Evolutionary conservation across 2,113 vertebrate genomes (phyloP).

Genomic region (Clinocottus analis): DNA sequence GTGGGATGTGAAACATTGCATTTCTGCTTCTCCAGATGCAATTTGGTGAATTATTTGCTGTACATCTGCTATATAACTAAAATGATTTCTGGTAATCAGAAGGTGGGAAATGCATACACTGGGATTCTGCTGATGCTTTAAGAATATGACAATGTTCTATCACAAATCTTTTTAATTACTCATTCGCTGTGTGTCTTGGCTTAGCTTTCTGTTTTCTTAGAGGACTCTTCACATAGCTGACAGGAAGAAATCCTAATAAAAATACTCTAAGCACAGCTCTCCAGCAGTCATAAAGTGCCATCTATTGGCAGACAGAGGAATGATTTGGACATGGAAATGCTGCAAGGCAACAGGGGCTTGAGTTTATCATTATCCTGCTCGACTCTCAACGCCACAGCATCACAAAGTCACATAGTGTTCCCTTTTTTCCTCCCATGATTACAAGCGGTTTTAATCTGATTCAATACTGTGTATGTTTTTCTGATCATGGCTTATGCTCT

Average conservation of each 20-base stretch:
- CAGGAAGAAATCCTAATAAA: constrained; percentile 48
- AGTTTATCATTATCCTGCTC: constrained; percentile 39
- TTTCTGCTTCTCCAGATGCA: background rate
- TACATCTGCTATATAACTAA: background rate
- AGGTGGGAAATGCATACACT: background rate
- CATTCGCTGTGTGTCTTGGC: constrained; percentile 35
- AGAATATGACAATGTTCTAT: background rate
- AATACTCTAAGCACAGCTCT: constrained; percentile 32
- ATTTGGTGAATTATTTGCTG: background rate
- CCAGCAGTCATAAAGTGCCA: constrained; percentile 82
- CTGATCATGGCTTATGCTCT: constrained; percentile 43
- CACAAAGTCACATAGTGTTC: constrained; percentile 22
- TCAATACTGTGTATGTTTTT: constrained; percentile 11
- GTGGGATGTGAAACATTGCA: background rate
- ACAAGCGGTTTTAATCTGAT: constrained; percentile 9
- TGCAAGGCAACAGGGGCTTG: constrained; percentile 71
- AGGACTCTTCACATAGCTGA: constrained; percentile 48
- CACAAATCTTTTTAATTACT: constrained; percentile 36
- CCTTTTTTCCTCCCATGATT: constrained; percentile 25
- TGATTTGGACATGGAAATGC: constrained; percentile 38
- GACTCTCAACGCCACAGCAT: constrained; percentile 5
- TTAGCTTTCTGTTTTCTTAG: constrained; percentile 49
- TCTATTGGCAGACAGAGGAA: constrained; percentile 78
- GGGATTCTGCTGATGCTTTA: background rate
- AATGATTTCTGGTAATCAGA: background rate